Evolutionary conservation across 1,140 invertebrate genomes (phyloP).

Genomic region (Gonioctena quinquepunctata): DNA sequence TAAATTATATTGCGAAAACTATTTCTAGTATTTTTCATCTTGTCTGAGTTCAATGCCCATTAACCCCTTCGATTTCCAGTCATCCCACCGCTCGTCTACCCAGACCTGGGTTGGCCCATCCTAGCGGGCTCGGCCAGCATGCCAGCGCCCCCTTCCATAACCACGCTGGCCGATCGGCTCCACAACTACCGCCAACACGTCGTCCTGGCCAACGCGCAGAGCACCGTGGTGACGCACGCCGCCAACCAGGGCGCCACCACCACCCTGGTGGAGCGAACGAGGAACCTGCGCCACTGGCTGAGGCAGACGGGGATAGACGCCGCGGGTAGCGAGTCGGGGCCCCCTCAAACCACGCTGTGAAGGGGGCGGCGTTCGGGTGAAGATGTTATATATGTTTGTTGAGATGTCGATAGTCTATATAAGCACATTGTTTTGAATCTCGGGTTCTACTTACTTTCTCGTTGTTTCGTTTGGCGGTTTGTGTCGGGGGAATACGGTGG

Average conservation of each 20-base stretch:
- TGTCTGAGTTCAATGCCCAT: too few relatives aligned
- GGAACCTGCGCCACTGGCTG: slow-evolving; percentile 69
- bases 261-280: slow-evolving; percentile 67
- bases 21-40: too few relatives aligned
- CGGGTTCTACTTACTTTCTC: neutral
- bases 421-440: neutral
- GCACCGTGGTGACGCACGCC: slow-evolving; percentile 58
- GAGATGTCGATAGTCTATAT: neutral
- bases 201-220: slow-evolving; percentile 50
- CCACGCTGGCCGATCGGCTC: slow-evolving; percentile 58
- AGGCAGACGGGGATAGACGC: slow-evolving; percentile 55
- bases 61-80: slow-evolving; percentile 35
- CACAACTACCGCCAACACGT: slow-evolving; percentile 60
- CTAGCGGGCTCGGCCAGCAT: slow-evolving; percentile 46
- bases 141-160: slow-evolving; percentile 57
- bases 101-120: slow-evolving; percentile 65
- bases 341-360: slow-evolving; percentile 51
- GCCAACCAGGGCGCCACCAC: slow-evolving; percentile 56
- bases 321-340: slow-evolving; percentile 32
- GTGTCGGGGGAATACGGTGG: neutral
- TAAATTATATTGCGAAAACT: too few relatives aligned
- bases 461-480: neutral
- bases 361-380: neutral
- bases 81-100: slow-evolving; percentile 62
- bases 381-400: neutral